Base-by-base conservation (phyloP, 2,113 vertebrate species). In the Mola mola region DNA sequence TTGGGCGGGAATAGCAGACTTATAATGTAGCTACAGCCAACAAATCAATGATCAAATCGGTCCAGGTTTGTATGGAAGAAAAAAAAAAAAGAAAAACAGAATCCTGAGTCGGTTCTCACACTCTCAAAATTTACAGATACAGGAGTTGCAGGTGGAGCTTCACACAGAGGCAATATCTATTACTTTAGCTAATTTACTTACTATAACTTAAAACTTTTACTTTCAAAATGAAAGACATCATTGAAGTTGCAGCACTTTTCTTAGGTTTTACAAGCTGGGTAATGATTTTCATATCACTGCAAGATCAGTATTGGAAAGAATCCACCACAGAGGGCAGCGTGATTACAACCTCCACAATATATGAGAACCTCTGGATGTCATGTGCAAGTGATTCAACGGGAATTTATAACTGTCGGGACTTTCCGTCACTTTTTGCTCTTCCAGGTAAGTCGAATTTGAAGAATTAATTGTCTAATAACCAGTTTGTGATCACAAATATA, bases 311-410 rank as follows among this genome's bases (percentile, higher is more conserved):
- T 57, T 93, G 92, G 92, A 93, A 79, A 78, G 89, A 86, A 58
- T 92, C 92, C 6, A 86, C 85, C 17, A 38, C 88, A 29, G 90
- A 94, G 0, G 95, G 92, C 31, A 95, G 83, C 7, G 94, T 94
- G 9, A 94, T 97, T 72, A 85, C 89, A 63, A 94, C 94, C 48
- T 93, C 92, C 38, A 87, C 90, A 37, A 59, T 97, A 79, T 97
- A 91, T 50, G 94, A 95, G 84, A 97, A 97, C 82, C 92, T 97
- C 5, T 97, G 95, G 95, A 93, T 92, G 80, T 94, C 93, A 67
- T 96, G 95, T 72, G 95, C 95, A 0, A 94, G 89, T 4, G 95
- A 97, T 67, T 95, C 95, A 33, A 80, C 92, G 0, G 95, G 95
- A 7, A 75, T 89, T 44, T 93, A 86, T 70, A 93, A 93, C 89